Percentiles rank a stretch among this genome's conserved stretches.
Evolutionary conservation across 2,113 vertebrate species (phyloP).

Genomic region (Eudyptes chrysolophus): DNA sequence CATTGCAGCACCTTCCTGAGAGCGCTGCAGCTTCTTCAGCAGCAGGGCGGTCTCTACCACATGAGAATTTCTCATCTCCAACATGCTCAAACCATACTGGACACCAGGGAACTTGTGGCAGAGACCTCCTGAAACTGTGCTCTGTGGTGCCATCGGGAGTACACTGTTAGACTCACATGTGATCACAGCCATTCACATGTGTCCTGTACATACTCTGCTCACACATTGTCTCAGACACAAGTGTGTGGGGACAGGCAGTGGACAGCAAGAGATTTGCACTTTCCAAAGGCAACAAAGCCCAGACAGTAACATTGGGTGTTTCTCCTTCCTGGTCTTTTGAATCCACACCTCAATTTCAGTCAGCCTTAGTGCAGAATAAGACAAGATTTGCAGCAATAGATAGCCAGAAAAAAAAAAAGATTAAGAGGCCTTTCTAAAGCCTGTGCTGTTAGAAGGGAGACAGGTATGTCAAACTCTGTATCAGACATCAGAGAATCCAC

Average conservation of each 20-base stretch:
- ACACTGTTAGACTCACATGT: rapidly evolving
- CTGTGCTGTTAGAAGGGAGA: background rate
- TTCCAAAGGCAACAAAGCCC: background rate
- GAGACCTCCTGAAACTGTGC: background rate
- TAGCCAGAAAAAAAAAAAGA: background rate
- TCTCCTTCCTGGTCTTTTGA: background rate
- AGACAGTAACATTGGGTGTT: background rate
- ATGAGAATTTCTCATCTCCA: background rate
- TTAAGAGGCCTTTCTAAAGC: background rate
- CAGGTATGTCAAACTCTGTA: background rate
- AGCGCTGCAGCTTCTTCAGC: background rate
- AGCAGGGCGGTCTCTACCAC: background rate
- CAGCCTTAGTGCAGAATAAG: background rate
- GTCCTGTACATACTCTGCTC: background rate
- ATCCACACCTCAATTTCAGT: background rate
- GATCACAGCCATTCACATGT: background rate
- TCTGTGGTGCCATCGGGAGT: background rate
- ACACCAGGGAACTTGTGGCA: background rate
- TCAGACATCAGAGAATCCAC: background rate
- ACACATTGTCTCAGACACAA: background rate
- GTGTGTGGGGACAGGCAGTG: background rate
- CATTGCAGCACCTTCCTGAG: background rate
- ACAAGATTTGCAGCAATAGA: background rate
- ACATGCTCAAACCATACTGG: background rate
- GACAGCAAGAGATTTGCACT: background rate